Evolutionary conservation across 2,888 invertebrate species (phyloP).

Genomic region (Vannuccia rotundouncinata): DNA sequence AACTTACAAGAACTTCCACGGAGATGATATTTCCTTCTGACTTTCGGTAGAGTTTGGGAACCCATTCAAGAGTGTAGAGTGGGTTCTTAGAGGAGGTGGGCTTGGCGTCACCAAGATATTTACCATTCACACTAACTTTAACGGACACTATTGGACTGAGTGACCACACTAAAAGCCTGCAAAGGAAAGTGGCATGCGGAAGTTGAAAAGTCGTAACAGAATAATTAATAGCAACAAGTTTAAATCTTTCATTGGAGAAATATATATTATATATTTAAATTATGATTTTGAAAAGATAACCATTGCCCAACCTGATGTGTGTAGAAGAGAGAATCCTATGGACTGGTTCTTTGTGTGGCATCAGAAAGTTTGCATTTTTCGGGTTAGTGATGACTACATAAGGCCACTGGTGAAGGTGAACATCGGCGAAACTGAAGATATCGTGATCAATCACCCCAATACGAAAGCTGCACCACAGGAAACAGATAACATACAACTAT

Average conservation of each 20-base stretch:
- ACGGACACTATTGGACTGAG: constrained; percentile 64
- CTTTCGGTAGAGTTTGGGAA: constrained; percentile 43
- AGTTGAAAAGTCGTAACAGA: too few species aligned
- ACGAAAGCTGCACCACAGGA: constrained; percentile 55
- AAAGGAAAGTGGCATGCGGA: constrained; percentile 56
- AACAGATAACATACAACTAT: neutral
- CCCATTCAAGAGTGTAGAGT: constrained; percentile 13
- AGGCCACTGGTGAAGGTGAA: constrained; percentile 71
- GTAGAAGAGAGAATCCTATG: constrained; percentile 66
- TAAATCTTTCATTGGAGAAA: too few species aligned
- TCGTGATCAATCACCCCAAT: constrained; percentile 81
- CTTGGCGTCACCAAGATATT: constrained; percentile 59
- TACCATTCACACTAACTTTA: constrained; percentile 65
- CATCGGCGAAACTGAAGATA: constrained; percentile 74
- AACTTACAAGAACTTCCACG: neutral
- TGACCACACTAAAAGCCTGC: constrained; percentile 70
- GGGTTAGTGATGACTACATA: constrained; percentile 78
- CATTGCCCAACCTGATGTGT: constrained; percentile 69
- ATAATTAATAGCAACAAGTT: too few species aligned
- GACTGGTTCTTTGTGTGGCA: constrained; percentile 69
- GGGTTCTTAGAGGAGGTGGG: constrained; percentile 29
- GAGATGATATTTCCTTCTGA: neutral
- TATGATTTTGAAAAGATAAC: too few species aligned
- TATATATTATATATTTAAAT: too few species aligned
- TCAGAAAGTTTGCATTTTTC: constrained; percentile 70